Conservation (phyloP, 2,113 vertebrate genomes). For the Zapornia atra region DNA sequence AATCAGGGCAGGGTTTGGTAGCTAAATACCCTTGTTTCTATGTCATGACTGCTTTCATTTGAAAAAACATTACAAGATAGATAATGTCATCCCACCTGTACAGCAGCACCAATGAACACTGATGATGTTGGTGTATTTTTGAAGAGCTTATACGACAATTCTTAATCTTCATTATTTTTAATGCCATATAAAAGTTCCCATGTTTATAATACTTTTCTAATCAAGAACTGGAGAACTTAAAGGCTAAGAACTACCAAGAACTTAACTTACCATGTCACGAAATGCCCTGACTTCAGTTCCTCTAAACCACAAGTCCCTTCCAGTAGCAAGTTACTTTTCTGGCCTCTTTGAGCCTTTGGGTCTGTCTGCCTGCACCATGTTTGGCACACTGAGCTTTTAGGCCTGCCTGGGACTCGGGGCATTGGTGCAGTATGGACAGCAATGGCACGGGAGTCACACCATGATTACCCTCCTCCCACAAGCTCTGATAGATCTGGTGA, state of each 20-base stretch:
- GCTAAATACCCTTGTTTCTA: not conserved
- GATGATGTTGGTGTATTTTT: not conserved
- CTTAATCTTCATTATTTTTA: not conserved
- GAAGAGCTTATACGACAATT: not conserved
- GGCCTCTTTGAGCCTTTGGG: not conserved
- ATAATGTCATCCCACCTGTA: not conserved
- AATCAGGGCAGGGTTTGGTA: not conserved
- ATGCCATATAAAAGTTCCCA: not conserved
- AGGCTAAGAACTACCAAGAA: not conserved
- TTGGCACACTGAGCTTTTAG: not conserved
- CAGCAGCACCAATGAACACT: not conserved
- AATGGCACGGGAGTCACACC: not conserved
- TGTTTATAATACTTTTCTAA: not conserved
- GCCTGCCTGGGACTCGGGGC: not conserved
- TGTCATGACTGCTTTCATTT: not conserved
- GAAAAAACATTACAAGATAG: not conserved
- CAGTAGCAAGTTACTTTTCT: not conserved
- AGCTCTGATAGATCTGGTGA: not conserved
- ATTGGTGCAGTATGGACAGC: not conserved
- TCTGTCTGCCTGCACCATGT: rapidly evolving
- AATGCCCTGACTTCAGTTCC: not conserved
- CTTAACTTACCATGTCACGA: not conserved
- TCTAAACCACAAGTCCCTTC: not conserved
- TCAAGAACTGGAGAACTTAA: not conserved
- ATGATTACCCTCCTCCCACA: not conserved